A percentile compares a stretch with the other conserved stretches of the same genome.
Evolutionary conservation across 2,113 vertebrate species (phyloP).

Genomic region (Pavo muticus): DNA sequence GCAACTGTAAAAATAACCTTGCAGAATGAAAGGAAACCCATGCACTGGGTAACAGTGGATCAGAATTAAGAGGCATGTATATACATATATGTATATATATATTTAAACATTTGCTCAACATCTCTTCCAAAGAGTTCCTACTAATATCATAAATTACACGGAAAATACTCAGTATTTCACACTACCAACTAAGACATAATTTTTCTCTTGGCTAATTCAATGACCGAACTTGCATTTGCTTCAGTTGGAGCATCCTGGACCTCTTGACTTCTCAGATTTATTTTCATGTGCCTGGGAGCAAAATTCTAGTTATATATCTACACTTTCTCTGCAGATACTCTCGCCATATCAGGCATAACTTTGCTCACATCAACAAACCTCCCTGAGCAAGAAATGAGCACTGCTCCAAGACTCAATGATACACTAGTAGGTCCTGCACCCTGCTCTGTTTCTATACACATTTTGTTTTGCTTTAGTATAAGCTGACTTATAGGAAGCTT

Average conservation of each 20-base stretch:
- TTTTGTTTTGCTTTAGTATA: not conserved
- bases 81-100: not conserved
- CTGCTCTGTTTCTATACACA: not conserved
- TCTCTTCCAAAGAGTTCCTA: not conserved
- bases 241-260: not conserved
- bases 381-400: conserved; percentile 29
- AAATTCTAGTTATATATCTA: not conserved
- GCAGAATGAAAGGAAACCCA: not conserved
- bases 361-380: not conserved
- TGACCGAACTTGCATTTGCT: not conserved
- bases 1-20: not conserved
- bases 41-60: accelerated
- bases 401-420: not conserved
- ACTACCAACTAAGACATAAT: not conserved
- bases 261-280: conserved; percentile 31
- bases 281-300: conserved; percentile 35
- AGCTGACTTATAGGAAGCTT: conserved; percentile 34
- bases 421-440: conserved; percentile 23
- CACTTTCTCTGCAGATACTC: not conserved
- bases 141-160: not conserved
- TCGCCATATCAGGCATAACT: conserved; percentile 6
- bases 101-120: not conserved
- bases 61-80: not conserved
- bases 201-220: not conserved
- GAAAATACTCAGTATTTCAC: not conserved